These are phyloP conservation scores for Epirrhoe alternata DNA, from an alignment of 2,888 invertebrate species.

Conservation along the genomic window DNA sequence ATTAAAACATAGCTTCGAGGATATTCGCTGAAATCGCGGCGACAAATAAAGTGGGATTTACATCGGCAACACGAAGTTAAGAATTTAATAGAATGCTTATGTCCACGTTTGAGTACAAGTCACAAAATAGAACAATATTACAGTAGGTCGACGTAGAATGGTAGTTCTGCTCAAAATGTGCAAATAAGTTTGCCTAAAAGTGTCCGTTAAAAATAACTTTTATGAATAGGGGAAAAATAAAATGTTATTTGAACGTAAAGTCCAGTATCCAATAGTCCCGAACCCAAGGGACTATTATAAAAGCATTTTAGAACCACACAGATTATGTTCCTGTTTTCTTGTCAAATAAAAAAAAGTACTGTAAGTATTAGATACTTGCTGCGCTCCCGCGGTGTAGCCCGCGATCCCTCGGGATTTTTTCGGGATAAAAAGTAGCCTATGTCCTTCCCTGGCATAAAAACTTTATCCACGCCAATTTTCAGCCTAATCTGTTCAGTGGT, in stretches of 20 bases:
- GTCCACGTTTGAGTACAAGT: no score
- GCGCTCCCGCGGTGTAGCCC: no score
- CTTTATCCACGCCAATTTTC: no score
- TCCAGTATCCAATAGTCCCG: not conserved
- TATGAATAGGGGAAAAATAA: not conserved
- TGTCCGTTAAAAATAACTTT: not conserved
- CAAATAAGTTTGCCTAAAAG: not conserved
- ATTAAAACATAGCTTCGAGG: slow-evolving; percentile 20
- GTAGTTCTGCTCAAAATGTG: not conserved
- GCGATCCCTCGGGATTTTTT: no score
- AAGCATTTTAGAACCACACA: not conserved
- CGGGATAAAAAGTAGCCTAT: no score
- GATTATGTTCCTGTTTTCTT: not conserved
- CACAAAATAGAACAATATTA: no score
- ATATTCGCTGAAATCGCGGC: slow-evolving; percentile 6
- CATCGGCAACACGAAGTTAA: not conserved
- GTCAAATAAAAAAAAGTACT: not conserved
- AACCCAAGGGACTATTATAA: not conserved
- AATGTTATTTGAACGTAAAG: not conserved
- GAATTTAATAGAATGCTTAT: not conserved
- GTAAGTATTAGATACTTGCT: no score
- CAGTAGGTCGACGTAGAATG: no score
- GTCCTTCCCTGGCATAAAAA: no score
- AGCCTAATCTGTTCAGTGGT: no score
- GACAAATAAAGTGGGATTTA: slow-evolving; percentile 3